These are phyloP conservation scores for Protobothrops mucrosquamatus DNA, from an alignment of 2,113 vertebrate species.

Conservation along the genomic window DNA sequence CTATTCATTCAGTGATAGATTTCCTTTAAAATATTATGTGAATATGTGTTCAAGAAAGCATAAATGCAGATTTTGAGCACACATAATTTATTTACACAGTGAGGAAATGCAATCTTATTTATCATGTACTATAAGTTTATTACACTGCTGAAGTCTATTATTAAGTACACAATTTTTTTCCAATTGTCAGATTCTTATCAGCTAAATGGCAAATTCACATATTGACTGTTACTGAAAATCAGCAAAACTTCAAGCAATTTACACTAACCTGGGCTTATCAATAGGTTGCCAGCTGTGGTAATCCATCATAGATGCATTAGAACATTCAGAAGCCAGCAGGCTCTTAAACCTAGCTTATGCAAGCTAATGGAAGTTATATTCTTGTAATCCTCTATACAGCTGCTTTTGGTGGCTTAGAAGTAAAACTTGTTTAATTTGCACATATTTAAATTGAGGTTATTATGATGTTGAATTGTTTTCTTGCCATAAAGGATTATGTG, in stretches of 20 bases:
- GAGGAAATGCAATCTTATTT: neutral
- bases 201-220: neutral
- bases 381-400: neutral
- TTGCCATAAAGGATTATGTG: neutral
- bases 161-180: neutral
- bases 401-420: neutral
- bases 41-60: neutral
- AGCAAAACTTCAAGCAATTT: neutral
- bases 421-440: neutral
- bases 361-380: neutral
- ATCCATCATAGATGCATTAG: neutral
- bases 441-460: neutral
- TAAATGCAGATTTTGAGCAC: neutral
- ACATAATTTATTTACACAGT: neutral
- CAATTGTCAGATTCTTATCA: neutral
- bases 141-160: neutral
- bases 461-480: neutral
- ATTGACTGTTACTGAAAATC: neutral
- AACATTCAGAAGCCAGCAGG: neutral
- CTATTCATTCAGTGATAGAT: neutral
- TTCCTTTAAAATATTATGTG: neutral
- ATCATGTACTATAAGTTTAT: neutral
- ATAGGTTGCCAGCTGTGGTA: neutral
- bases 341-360: neutral
- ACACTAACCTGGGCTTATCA: neutral